phyloP scores from a whole-genome alignment of 1,140 invertebrate genomes.

The Diorhabda elongata region DNA sequence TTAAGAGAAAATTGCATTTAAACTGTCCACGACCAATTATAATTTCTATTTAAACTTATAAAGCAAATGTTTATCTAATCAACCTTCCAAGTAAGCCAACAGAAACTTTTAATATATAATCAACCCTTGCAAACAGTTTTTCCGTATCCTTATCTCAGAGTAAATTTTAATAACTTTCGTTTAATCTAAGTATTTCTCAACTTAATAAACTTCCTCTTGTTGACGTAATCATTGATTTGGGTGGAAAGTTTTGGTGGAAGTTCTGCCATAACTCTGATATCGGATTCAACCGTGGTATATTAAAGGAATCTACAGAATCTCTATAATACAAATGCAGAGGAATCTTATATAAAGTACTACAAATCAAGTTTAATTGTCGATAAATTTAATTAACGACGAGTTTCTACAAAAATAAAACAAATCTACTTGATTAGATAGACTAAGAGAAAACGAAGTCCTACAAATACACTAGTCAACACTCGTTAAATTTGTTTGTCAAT shows the following conservation, averaged over 20 bases:
- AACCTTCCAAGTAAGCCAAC: neutral
- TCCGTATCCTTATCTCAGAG: constrained; percentile 3
- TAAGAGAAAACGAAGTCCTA: too few species aligned
- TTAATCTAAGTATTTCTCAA: constrained; percentile 7
- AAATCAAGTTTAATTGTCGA: neutral
- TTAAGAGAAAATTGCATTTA: too few species aligned
- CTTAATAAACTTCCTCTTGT: constrained; percentile 11
- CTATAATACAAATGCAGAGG: neutral
- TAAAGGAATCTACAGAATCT: neutral
- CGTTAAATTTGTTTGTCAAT: too few species aligned
- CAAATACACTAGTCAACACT: too few species aligned
- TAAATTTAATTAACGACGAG: neutral
- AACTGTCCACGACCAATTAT: too few species aligned
- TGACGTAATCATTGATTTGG: constrained; percentile 11
- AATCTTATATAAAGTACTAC: neutral
- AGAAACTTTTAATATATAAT: neutral
- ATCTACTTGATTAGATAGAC: too few species aligned
- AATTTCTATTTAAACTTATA: neutral
- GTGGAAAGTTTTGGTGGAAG: constrained; percentile 7
- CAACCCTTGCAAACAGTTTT: neutral
- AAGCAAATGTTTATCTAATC: neutral
- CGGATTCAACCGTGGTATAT: neutral
- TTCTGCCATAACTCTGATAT: neutral
- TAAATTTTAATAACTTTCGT: constrained; percentile 5
- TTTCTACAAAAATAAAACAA: too few species aligned